These are phyloP conservation scores for Kradibia gibbosae DNA, from an alignment of 1,140 invertebrate species.

Conservation along the genomic window DNA sequence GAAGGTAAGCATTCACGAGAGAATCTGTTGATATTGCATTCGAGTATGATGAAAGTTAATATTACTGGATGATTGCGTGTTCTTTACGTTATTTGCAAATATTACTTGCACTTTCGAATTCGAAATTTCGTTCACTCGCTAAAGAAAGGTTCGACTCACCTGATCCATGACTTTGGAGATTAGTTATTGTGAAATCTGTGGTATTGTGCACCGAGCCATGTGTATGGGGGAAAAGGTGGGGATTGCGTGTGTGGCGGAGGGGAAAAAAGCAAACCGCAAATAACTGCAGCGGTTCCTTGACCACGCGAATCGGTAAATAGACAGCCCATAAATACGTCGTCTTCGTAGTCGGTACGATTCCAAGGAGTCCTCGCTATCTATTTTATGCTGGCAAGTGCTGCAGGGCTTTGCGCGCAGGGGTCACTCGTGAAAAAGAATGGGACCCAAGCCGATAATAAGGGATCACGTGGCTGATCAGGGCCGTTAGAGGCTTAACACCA, in stretches of 20 bases:
- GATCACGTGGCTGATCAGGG: not conserved
- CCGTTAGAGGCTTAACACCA: slow-evolving; percentile 48
- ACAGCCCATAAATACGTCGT: not conserved
- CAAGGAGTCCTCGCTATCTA: not conserved
- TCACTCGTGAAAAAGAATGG: not conserved
- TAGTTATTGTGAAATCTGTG: not conserved
- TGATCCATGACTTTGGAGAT: not conserved
- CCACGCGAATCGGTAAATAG: not conserved
- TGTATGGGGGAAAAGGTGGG: no score
- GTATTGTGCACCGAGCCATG: not conserved
- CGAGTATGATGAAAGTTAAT: no score
- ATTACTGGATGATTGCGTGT: no score
- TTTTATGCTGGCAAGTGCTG: not conserved
- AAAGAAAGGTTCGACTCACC: not conserved
- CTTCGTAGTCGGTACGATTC: not conserved
- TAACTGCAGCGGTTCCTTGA: not conserved
- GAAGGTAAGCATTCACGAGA: not conserved
- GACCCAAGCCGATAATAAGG: not conserved
- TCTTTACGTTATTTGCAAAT: not conserved
- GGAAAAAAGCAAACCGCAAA: not conserved
- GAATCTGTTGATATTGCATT: not conserved
- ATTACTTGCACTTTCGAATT: no score
- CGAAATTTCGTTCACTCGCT: not conserved
- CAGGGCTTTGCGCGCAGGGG: not conserved
- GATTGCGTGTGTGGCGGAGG: not conserved